Percentiles rank a stretch among this genome's conserved stretches.
Evolutionary conservation across 2,797 vertebrate genomes (phyloP).

Genomic region (Poecile montanus): DNA sequence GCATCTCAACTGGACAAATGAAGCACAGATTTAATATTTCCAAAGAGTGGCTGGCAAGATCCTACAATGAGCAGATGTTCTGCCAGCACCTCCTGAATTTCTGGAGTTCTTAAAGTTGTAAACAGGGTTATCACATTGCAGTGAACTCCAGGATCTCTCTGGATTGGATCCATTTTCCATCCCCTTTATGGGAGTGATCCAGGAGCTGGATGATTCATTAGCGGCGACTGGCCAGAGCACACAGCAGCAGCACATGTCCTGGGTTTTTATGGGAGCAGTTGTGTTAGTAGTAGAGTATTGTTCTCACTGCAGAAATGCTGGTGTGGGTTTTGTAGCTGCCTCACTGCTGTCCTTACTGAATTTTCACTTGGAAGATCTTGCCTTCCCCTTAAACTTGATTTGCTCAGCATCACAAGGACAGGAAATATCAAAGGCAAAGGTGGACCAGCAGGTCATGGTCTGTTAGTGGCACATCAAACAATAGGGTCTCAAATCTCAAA

Average conservation of each 20-base stretch:
- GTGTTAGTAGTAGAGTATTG: neutral
- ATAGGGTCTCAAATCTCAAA: neutral
- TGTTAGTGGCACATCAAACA: neutral
- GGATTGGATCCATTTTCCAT: conserved; percentile 30
- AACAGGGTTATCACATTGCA: conserved; percentile 67
- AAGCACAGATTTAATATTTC: neutral
- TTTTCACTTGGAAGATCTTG: neutral
- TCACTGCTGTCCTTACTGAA: neutral
- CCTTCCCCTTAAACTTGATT: neutral
- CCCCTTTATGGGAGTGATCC: conserved; percentile 9
- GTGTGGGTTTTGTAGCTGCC: neutral
- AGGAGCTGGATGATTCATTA: conserved; percentile 59
- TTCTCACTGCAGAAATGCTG: neutral
- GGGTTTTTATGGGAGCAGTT: neutral
- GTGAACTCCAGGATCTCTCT: conserved; percentile 56
- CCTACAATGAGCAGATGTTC: conserved; percentile 49
- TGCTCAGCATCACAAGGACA: neutral
- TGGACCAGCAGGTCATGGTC: neutral
- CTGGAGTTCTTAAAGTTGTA: conserved; percentile 44
- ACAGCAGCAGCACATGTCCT: neutral
- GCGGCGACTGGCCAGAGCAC: neutral
- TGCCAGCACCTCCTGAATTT: conserved; percentile 45
- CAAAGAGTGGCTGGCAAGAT: conserved; percentile 20
- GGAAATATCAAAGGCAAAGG: neutral
- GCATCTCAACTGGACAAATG: neutral